A percentile compares a stretch with the other conserved stretches of the same genome.
These are phyloP conservation scores for Solea senegalensis DNA, from an alignment of 2,113 vertebrate species.

Conservation along the genomic window DNA sequence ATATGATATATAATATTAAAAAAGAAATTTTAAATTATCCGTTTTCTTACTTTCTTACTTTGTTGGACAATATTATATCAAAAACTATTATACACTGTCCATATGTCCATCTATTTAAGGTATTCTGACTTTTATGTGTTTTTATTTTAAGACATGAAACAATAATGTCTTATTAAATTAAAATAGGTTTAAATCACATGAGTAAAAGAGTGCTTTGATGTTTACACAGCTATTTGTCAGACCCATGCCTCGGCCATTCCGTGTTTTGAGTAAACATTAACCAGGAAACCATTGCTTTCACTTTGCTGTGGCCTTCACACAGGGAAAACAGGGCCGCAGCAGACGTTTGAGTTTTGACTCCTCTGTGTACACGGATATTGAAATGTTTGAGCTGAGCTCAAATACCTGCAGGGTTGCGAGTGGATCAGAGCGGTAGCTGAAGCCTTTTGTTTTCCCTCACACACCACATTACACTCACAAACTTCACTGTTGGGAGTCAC, in stretches of 20 bases:
- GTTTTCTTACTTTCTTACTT: too few relatives aligned
- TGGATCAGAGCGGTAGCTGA: slow-evolving; percentile 28
- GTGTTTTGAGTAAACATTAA: slow-evolving; percentile 76
- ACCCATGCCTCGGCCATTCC: slow-evolving; percentile 21
- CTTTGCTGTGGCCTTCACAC: slow-evolving; percentile 15
- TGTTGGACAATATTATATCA: too few relatives aligned
- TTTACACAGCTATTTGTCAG: slow-evolving; percentile 1
- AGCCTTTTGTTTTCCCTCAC: slow-evolving; percentile 27
- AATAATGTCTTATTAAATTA: too few relatives aligned
- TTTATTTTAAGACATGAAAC: too few relatives aligned
- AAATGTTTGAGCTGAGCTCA: slow-evolving; percentile 1
- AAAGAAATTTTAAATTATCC: too few relatives aligned
- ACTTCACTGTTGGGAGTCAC: slow-evolving; percentile 28
- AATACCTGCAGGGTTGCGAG: background rate
- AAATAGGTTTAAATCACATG: too few relatives aligned
- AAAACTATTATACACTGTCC: too few relatives aligned
- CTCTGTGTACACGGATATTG: background rate
- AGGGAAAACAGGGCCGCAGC: background rate
- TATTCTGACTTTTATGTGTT: too few relatives aligned
- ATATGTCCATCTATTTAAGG: too few relatives aligned
- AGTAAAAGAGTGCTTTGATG: too few relatives aligned
- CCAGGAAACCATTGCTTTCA: slow-evolving; percentile 43
- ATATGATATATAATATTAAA: too few relatives aligned
- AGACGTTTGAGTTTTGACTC: background rate
- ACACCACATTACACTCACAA: background rate